A percentile compares a stretch with the other conserved stretches of the same genome.
Conservation (phyloP, 35 echinoderm and acorn worm species). For the Diadema setosum region DNA sequence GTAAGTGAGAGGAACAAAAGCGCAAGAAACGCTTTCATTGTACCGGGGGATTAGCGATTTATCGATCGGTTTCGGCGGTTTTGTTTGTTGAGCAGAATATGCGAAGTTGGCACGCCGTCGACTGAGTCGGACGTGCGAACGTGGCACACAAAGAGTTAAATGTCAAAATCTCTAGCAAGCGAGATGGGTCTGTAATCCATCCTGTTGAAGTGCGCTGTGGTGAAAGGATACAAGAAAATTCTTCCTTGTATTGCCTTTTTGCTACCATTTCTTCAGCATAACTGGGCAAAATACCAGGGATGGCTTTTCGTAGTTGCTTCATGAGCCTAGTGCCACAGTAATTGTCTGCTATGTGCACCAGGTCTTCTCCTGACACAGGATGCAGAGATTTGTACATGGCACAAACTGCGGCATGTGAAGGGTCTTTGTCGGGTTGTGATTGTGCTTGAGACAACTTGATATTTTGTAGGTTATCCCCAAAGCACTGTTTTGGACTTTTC, state of each 20-base stretch:
- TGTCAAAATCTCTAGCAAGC: neutral
- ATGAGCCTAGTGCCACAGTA: neutral
- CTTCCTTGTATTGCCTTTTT: neutral
- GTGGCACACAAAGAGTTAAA: too few species aligned
- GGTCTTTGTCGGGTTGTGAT: neutral
- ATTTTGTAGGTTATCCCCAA: neutral
- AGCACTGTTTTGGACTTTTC: neutral
- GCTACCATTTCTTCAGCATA: neutral
- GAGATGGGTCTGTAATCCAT: neutral
- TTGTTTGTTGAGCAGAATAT: too few species aligned
- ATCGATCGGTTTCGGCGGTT: too few species aligned
- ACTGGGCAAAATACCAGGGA: neutral
- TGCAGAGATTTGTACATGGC: neutral
- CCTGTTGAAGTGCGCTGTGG: neutral
- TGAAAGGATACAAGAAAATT: neutral
- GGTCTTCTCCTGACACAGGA: neutral
- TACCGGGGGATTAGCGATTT: too few species aligned
- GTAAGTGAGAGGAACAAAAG: too few species aligned
- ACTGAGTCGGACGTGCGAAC: too few species aligned
- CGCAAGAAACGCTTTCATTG: too few species aligned
- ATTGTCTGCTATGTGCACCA: neutral
- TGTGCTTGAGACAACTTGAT: neutral
- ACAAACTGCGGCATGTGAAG: neutral
- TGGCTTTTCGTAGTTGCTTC: neutral
- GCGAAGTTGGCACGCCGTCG: too few species aligned